Conservation (phyloP, 2,888 invertebrate species). For the Ceratothoa steindachneri region DNA sequence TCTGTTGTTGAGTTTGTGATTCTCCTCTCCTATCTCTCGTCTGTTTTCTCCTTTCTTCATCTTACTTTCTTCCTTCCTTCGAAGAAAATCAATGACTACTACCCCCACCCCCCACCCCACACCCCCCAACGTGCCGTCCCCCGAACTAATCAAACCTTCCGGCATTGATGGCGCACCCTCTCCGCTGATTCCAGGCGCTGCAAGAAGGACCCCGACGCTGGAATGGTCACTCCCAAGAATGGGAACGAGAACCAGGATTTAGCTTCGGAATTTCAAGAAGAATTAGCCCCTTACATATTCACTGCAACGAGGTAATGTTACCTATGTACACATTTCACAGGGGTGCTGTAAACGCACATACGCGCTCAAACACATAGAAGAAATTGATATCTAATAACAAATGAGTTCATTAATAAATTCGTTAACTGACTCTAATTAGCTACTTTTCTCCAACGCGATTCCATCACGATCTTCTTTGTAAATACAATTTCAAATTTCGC, state of each 20-base stretch:
- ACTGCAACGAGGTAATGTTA: too few species aligned
- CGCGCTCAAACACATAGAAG: too few species aligned
- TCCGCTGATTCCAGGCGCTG: conserved; percentile 4
- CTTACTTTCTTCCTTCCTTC: background rate
- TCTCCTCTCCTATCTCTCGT: background rate
- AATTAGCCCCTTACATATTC: too few species aligned
- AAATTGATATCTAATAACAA: too few species aligned
- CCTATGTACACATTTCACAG: too few species aligned
- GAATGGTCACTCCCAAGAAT: conserved; percentile 4
- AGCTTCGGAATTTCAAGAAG: conserved; percentile 3
- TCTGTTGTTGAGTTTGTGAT: too few species aligned
- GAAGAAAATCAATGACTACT: background rate
- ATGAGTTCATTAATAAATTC: too few species aligned
- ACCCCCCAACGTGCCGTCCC: background rate
- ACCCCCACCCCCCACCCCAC: background rate
- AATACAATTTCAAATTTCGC: too few species aligned
- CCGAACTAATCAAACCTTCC: conserved; percentile 2
- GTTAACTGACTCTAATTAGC: too few species aligned
- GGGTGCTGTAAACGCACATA: too few species aligned
- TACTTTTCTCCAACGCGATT: too few species aligned
- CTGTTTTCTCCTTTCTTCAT: background rate
- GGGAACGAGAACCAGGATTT: background rate
- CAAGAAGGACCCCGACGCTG: background rate
- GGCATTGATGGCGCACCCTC: conserved; percentile 6
- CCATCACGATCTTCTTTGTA: too few species aligned